Evolutionary conservation across 2,113 vertebrate genomes (phyloP), one percentile per base, ranked within the genome.

Genomic region (Ardeotis arabs): DNA sequence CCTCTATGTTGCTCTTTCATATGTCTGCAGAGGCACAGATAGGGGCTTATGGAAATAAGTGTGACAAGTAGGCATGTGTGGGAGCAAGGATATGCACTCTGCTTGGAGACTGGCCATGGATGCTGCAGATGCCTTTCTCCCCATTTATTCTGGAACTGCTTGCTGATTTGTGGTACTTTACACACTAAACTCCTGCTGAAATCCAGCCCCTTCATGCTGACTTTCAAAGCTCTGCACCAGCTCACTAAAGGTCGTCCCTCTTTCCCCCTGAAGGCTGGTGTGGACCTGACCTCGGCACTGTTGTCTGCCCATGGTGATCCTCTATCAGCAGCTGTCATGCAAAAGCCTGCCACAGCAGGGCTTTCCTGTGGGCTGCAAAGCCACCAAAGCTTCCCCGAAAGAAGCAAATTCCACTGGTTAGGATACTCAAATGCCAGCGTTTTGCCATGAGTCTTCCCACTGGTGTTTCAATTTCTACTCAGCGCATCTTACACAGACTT

Each of bases 381-480:
- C 15, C 28, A 89, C 19, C 15, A 75, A 88, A 64, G 6, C 20
- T 70, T 79, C 68, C 49, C 31, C 15, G 2, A 58, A 78, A 45
- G 10, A 72, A 79, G 31, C 4, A 53, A 82, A 73, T 92, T 79
- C 31, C 20, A 47, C 44, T 76, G 44, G 25, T 72, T 89, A 75
- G 22, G 35, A 45, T 47, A 68, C 55, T 68, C 19, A 68, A 76
- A 87, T 69, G 28, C 49, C 80, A 89, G 53, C 0, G 3, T 24
- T 68, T 72, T 81, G 83, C 80, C 53, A 35, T 44, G 16, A 94
- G 41, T 82, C 68, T 89, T 64, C 67, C 37, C 58, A 52, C 35
- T 84, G 81, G 39, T 84, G 62, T 89, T 91, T 83, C 52, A 52
- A 14, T 88, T 95, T 87, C 84, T 92, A 9, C 66, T 82, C 81